phyloP scores from a whole-genome alignment of 30 jellyfish, hydroid and myxozoan species.

The Cassiopea xamachana region DNA sequence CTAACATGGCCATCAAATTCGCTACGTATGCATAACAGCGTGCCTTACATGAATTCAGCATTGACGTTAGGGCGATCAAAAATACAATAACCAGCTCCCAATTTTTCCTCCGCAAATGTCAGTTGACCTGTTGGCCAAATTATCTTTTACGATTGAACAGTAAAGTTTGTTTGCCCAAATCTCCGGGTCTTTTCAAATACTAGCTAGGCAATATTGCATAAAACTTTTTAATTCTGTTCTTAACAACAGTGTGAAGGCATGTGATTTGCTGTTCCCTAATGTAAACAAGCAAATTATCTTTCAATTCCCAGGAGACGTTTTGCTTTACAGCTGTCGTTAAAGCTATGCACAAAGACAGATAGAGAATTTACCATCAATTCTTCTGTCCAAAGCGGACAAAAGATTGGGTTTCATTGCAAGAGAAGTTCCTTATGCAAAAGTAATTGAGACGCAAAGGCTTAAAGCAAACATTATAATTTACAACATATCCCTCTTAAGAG shows the following conservation, averaged over 20 bases:
- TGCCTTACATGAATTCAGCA: background rate
- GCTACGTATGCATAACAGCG: background rate
- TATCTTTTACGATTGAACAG: background rate
- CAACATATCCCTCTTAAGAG: too few relatives aligned
- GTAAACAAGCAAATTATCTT: background rate
- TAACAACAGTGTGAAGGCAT: background rate
- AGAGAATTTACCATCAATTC: too few relatives aligned
- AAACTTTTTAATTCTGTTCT: background rate
- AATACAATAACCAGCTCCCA: background rate
- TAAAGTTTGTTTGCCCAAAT: background rate
- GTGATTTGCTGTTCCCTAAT: background rate
- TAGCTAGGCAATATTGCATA: too few relatives aligned
- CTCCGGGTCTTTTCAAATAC: background rate
- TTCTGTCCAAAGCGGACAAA: too few relatives aligned
- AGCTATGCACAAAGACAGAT: background rate
- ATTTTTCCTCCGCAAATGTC: background rate
- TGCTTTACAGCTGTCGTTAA: background rate
- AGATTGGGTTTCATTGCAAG: too few relatives aligned
- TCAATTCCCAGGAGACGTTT: background rate
- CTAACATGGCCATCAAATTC: background rate
- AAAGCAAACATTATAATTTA: too few relatives aligned
- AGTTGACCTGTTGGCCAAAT: background rate
- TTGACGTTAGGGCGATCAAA: background rate
- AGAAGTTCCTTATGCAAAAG: too few relatives aligned
- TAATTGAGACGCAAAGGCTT: too few relatives aligned